Conservation (phyloP, 1,140 invertebrate genomes). For the Holotrichia oblita region DNA sequence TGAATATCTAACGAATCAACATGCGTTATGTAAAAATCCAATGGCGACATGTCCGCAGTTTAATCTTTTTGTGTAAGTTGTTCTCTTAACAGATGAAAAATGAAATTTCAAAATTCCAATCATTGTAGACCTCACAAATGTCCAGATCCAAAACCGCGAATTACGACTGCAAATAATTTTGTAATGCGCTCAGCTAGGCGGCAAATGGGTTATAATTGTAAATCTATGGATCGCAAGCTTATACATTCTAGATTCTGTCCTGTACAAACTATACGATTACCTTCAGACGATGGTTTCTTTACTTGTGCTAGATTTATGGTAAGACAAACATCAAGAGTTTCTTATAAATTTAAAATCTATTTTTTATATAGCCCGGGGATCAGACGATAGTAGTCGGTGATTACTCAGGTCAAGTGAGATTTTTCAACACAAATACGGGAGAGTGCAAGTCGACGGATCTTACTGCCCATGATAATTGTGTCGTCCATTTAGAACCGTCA, state of each 20-base stretch:
- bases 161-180: slow-evolving; percentile 76
- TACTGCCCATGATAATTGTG: slow-evolving; percentile 83
- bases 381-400: slow-evolving; percentile 87
- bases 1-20: slow-evolving; percentile 95
- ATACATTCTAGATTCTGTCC: slow-evolving; percentile 91
- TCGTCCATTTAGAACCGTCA: slow-evolving; percentile 80
- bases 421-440: slow-evolving; percentile 84
- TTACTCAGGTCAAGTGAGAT: slow-evolving; percentile 85
- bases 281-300: slow-evolving; percentile 81
- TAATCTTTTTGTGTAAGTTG: slow-evolving; percentile 80
- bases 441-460: slow-evolving; percentile 78
- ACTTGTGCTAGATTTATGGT: slow-evolving; percentile 84
- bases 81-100: slow-evolving; percentile 46
- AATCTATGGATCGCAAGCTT: slow-evolving; percentile 78
- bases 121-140: slow-evolving; percentile 86
- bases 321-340: too few species aligned
- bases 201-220: slow-evolving; percentile 66
- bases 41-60: slow-evolving; percentile 92
- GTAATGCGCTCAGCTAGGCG: slow-evolving; percentile 68
- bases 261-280: slow-evolving; percentile 80
- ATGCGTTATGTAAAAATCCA: slow-evolving; percentile 91
- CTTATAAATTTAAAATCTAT: slow-evolving; percentile 28
- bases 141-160: slow-evolving; percentile 83
- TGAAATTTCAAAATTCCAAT: slow-evolving; percentile 23
- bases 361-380: slow-evolving; percentile 73